Conservation (phyloP, 2,113 vertebrate species). For the Nesoenas mayeri region DNA sequence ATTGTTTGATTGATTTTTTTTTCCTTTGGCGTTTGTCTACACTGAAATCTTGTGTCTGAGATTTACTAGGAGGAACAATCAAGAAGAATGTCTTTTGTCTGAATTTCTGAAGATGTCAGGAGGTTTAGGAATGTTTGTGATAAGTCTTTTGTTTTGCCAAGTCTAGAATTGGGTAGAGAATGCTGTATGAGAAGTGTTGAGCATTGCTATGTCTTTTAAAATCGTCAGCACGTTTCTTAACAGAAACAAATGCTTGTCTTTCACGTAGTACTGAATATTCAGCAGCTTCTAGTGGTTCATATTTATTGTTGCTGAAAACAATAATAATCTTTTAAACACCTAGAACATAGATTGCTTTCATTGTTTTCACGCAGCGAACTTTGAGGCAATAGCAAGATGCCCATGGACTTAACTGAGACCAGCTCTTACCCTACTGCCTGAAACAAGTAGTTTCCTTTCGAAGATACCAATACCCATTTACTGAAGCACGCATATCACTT, state of each 20-base stretch:
- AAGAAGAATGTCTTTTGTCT: constrained; percentile 30
- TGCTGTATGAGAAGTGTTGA: neutral
- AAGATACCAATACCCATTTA: neutral
- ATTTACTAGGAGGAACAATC: constrained; percentile 26
- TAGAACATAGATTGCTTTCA: neutral
- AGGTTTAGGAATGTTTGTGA: constrained; percentile 49
- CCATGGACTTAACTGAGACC: neutral
- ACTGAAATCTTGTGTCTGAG: constrained; percentile 48
- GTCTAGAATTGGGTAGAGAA: neutral
- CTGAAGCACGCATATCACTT: neutral
- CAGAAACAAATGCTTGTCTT: constrained; percentile 11
- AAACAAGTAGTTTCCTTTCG: neutral
- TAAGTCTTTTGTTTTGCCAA: constrained; percentile 36
- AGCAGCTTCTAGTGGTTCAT: neutral
- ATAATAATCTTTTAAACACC: neutral
- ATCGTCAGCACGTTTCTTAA: constrained; percentile 23
- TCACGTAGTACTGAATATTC: neutral
- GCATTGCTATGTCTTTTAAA: neutral
- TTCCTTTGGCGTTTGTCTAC: constrained; percentile 61
- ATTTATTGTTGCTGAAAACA: neutral
- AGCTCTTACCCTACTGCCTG: neutral
- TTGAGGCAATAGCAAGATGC: neutral
- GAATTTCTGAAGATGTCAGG: constrained; percentile 42
- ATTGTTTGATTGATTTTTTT: constrained; percentile 78
- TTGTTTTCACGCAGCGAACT: neutral